Evolutionary conservation across 2,888 invertebrate species (phyloP).

Genomic region (Eucera pruinosa): DNA sequence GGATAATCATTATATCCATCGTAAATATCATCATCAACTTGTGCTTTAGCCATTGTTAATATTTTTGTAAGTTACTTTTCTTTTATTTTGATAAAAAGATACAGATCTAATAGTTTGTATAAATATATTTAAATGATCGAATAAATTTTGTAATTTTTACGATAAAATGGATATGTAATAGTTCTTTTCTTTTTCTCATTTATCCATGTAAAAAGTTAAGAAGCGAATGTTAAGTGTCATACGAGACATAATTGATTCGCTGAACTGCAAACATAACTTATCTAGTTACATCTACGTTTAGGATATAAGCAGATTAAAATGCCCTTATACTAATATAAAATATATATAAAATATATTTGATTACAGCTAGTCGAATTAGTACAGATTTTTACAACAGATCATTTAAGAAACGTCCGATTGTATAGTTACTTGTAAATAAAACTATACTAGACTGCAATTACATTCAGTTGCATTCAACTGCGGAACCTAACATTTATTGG

Average conservation of each 20-base stretch:
- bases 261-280: conserved; percentile 1
- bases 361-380: background rate
- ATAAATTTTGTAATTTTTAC: conserved; percentile 1
- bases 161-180: background rate
- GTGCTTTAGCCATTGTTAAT: conserved; percentile 41
- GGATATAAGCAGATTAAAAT: background rate
- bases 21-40: conserved; percentile 87
- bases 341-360: background rate
- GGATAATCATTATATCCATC: conserved; percentile 89
- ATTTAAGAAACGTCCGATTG: background rate
- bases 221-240: background rate
- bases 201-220: background rate
- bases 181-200: background rate
- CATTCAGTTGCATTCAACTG: conserved; percentile 18
- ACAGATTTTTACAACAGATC: background rate
- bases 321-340: background rate
- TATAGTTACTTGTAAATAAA: conserved; percentile 16
- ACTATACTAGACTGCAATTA: conserved; percentile 21
- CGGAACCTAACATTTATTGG: conserved; percentile 41
- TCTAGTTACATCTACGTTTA: conserved; percentile 28
- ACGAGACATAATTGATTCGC: background rate
- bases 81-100: background rate
- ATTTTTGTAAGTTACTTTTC: background rate
- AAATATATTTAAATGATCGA: too few species aligned
- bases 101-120: background rate